A percentile compares a stretch with the other conserved stretches of the same genome.
Evolutionary conservation across 2,797 vertebrate species (phyloP).

Genomic region (Mormyrops attenuatus): DNA sequence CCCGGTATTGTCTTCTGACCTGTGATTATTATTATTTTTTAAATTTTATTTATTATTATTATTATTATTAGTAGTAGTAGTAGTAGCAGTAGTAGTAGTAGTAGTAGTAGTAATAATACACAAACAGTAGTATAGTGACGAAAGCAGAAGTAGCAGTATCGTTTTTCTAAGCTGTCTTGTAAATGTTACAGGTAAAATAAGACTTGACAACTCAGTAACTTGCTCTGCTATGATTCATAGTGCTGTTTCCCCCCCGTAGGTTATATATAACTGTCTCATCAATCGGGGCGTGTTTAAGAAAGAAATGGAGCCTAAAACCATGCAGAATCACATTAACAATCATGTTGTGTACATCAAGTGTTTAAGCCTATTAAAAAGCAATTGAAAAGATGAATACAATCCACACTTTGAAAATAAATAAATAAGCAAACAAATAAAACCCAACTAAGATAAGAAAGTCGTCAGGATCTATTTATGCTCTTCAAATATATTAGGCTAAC

Average conservation of each 20-base stretch:
- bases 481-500: not conserved
- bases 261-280: constrained; percentile 63
- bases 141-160: constrained; percentile 49
- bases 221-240: constrained; percentile 43
- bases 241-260: constrained; percentile 54
- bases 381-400: not conserved
- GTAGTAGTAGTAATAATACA: constrained; percentile 39
- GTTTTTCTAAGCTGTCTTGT: constrained; percentile 58
- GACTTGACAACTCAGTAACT: constrained; percentile 40
- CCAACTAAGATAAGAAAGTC: not conserved
- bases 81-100: constrained; percentile 46
- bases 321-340: constrained; percentile 49
- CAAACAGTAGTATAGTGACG: constrained; percentile 43
- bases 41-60: not conserved
- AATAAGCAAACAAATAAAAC: not conserved
- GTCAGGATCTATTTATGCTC: not conserved
- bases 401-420: not conserved
- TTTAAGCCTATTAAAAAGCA: not conserved
- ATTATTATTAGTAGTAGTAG: constrained; percentile 34
- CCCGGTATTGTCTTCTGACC: not conserved
- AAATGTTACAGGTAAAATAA: constrained; percentile 63
- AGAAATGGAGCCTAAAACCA: constrained; percentile 57
- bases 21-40: not conserved
- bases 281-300: constrained; percentile 73
- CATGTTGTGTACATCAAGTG: constrained; percentile 10